Base-by-base conservation (phyloP, 1,140 invertebrate species). In the Stegodyphus dumicola region DNA sequence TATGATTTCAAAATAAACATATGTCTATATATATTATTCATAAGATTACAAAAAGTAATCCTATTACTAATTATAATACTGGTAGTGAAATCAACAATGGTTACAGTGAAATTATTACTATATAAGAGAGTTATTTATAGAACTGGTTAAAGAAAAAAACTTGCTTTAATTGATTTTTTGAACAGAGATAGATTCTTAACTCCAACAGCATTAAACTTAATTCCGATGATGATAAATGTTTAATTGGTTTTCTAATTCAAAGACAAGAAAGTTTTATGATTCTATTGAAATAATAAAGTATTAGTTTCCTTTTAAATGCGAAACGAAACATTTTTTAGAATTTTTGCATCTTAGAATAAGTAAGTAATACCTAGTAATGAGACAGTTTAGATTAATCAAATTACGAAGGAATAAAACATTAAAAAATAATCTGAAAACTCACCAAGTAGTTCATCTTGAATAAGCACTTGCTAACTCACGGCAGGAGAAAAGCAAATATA, bases 401-500 rank as follows among this genome's bases (percentile, higher is more conserved):
- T 60, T 11, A 60, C 56, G 15, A 5, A 60, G 56, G 9, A 60
- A 11, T 60, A 11, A 60, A 60, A 60, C n/a, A n/a, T n/a, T n/a
- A 11, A 60, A 60, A 11, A 60, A 60, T 60, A 1, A 60, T 2
- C 11, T 11, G 33, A 17, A 6, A 54, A 75, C 78, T 81, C 64
- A 81, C 78, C 67, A 81, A 73, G 56, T n/a, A 60, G 56, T 71
- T 73, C 78, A 81, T 81, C 15, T 81, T 81, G 78, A 81, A n/a
- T 51, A 17, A 67, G 71, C n/a, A 81, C 78, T 81, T 73, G 53
- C 69, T 51, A 73, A 73, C 78, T 81, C 78, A 81, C 78, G 49
- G 78, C 78, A 81, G 67, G 78, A 81, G 78, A 73, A 11, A 73
- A 81, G 78, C 53, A 81, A 81, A 81, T 73, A 81, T 81, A 15